Base-by-base conservation (phyloP, 2,113 vertebrate genomes). In the Casuarius casuarius region DNA sequence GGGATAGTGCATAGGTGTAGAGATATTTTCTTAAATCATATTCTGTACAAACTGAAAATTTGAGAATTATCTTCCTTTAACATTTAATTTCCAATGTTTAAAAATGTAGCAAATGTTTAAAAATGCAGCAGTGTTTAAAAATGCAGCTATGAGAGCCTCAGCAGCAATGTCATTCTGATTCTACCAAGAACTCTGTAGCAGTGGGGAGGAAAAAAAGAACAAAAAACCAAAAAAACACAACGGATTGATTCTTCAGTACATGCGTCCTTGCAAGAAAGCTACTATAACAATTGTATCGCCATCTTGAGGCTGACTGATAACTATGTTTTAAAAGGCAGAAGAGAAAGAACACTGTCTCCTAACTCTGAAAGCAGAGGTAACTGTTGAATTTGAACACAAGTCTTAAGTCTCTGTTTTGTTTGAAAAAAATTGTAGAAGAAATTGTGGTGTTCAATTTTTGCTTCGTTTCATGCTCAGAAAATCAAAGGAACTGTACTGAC, bases 231-330 rank as follows among this genome's bases (percentile, higher is more conserved):
- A 89, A 29, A 19, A 6, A 35, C 2, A 4, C 16, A 8, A 4
- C 16, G 7, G 28, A n/a, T 11, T 4, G 54, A 31, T 35, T 83
- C 33, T n/a, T 42, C 5, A 46, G 48, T 31, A 3, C 33, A 5
- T 14, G 22, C 66, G 86, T 59, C 52, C 42, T 9, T 28, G 77
- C 48, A 72, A 87, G 62, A 3, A 9, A 87, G 56, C n/a, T 9
- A 38, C 68, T 91, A 2, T 66, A 70, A 76, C 74, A 82, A 18
- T 85, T 58, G 16, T 74, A 5, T 89, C 46, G 96, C 97, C 97
- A 94, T 85, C 94, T 80, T 59, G 89, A 97, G 97, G 97, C 91
- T 10, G 6, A 70, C 13, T 1, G 65, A 15, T 61, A 26, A 19
- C 4, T 23, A 21, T 22, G 26, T 35, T 72, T 44, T 22, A 29